A percentile compares a stretch with the other conserved stretches of the same genome.
Conservation (phyloP, 1,140 invertebrate species). For the Pseudomyrmex sp. region DNA sequence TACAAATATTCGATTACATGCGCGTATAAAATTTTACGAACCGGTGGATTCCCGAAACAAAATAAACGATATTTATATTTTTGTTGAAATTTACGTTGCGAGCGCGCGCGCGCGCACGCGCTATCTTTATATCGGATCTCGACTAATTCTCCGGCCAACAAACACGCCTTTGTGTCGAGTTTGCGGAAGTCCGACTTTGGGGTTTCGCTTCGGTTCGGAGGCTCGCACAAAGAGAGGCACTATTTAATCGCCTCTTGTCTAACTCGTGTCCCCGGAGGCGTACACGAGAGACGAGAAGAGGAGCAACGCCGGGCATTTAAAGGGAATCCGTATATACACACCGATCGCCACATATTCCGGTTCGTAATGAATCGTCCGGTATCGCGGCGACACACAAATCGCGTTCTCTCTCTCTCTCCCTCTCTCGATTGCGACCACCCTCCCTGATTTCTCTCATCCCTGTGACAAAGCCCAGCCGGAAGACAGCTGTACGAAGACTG, state of each 20-base stretch:
- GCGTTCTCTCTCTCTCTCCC: conserved; percentile 23
- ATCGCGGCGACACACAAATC: conserved; percentile 19
- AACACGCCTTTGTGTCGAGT: conserved; percentile 17
- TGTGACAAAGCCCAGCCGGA: conserved; percentile 20
- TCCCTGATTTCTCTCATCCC: conserved; percentile 23
- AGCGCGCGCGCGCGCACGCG: too few relatives aligned
- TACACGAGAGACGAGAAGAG: conserved; percentile 9
- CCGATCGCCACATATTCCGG: conserved; percentile 14
- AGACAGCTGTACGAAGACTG: conserved; percentile 15
- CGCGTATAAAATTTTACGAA: too few relatives aligned
- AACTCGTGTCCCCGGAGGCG: conserved; percentile 5
- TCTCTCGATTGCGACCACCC: conserved; percentile 17
- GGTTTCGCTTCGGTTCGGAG: conserved; percentile 15
- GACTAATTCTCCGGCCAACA: conserved; percentile 30
- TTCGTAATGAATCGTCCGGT: conserved; percentile 44
- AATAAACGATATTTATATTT: too few relatives aligned
- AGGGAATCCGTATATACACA: conserved; percentile 31
- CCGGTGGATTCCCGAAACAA: too few relatives aligned
- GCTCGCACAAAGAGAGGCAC: not conserved
- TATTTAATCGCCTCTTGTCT: conserved; percentile 44
- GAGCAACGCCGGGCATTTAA: conserved; percentile 23
- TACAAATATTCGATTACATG: too few relatives aligned
- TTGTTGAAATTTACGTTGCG: not conserved
- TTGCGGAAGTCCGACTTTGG: conserved; percentile 37
- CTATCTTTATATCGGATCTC: not conserved